Conservation (phyloP, 1,140 invertebrate species). For the Protaetia brevitarsis region DNA sequence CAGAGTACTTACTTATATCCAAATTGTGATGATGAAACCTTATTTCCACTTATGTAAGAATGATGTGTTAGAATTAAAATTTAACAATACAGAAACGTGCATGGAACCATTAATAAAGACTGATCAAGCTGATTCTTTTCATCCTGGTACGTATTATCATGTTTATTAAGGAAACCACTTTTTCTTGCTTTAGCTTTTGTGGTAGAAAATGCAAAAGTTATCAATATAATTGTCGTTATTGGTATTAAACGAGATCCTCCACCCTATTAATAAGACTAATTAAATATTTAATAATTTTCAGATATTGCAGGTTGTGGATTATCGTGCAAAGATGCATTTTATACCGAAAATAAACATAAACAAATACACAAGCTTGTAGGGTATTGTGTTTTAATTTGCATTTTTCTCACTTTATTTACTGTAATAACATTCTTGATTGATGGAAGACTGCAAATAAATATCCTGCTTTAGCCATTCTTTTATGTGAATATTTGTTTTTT, state of each 20-base stretch:
- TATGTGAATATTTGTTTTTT: slow-evolving; percentile 87
- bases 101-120: slow-evolving; percentile 77
- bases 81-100: slow-evolving; percentile 76
- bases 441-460: slow-evolving; percentile 89
- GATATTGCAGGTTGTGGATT: slow-evolving; percentile 85
- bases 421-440: slow-evolving; percentile 88
- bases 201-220: too few species aligned
- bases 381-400: slow-evolving; percentile 71
- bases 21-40: slow-evolving; percentile 72
- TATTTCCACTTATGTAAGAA: slow-evolving; percentile 79
- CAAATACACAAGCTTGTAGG: slow-evolving; percentile 77
- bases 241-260: too few species aligned
- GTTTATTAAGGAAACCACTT: background rate
- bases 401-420: slow-evolving; percentile 75
- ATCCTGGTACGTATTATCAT: slow-evolving; percentile 60
- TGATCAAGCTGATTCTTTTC: slow-evolving; percentile 74
- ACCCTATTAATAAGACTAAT: too few species aligned
- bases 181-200: too few species aligned
- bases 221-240: too few species aligned
- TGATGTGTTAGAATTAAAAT: slow-evolving; percentile 75
- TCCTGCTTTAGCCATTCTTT: slow-evolving; percentile 85
- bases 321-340: slow-evolving; percentile 82
- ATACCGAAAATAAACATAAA: slow-evolving; percentile 75
- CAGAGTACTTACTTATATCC: slow-evolving; percentile 70
- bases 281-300: slow-evolving; percentile 42